A percentile compares a stretch with the other conserved stretches of the same genome.
Conservation (phyloP, 2,888 invertebrate species). For the Shargacucullia verbasci region DNA sequence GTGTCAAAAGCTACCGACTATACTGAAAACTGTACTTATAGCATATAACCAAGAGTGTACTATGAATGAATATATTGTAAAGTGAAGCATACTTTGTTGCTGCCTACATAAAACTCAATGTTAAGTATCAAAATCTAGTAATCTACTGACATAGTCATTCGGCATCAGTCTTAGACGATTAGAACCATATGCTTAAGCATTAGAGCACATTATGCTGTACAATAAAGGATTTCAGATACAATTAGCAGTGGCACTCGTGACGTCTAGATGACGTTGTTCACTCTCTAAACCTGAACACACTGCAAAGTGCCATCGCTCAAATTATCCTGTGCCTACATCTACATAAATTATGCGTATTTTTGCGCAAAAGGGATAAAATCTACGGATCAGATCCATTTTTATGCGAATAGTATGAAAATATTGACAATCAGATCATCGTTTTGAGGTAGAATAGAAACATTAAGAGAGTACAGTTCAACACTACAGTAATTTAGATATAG, state of each 20-base stretch:
- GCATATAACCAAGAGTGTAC: not conserved
- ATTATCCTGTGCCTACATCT: too few relatives aligned
- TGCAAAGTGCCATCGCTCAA: too few relatives aligned
- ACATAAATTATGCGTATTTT: conserved; percentile 8
- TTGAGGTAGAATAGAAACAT: conserved; percentile 16
- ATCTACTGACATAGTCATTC: conserved; percentile 27
- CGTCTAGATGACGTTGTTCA: too few relatives aligned
- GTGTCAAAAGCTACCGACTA: conserved; percentile 6
- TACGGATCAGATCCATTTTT: conserved; percentile 37
- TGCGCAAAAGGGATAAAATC: conserved; percentile 7
- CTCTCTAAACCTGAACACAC: too few relatives aligned
- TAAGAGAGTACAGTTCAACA: conserved; percentile 1
- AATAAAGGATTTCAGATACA: not conserved
- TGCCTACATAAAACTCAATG: not conserved
- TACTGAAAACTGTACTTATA: not conserved
- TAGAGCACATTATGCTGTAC: not conserved
- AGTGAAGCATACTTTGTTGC: too few relatives aligned
- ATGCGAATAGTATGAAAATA: conserved; percentile 14
- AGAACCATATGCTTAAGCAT: conserved; percentile 20
- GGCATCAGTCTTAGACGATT: conserved; percentile 46
- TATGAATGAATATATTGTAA: not conserved
- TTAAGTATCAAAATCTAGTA: conserved; percentile 6
- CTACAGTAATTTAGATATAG: not conserved
- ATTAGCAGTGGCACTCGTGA: too few relatives aligned
- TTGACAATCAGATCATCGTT: conserved; percentile 12